phyloP scores from a whole-genome alignment of 2,888 invertebrate genomes.

The Scaptomyza reducta region DNA sequence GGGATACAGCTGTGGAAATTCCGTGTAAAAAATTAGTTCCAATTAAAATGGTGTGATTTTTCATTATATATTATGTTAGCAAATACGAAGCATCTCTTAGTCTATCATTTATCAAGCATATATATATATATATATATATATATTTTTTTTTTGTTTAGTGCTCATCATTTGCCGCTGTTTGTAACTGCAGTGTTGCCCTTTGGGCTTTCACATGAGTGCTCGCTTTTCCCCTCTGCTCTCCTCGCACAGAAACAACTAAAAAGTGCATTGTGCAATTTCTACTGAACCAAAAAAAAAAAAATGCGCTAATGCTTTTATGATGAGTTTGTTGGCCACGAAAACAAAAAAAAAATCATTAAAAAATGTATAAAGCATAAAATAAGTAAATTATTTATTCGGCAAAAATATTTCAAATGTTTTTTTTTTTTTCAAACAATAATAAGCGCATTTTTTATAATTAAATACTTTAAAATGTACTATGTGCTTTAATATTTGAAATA shows the following conservation, averaged over 20 bases:
- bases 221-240: not conserved
- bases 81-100: conserved; percentile 1
- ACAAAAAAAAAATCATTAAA: not conserved
- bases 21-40: not conserved
- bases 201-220: conserved; percentile 52
- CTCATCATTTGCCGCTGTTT: conserved; percentile 51
- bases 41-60: too few species aligned
- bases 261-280: conserved; percentile 42
- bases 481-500: not conserved
- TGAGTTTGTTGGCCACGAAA: conserved; percentile 34
- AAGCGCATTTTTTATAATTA: not conserved
- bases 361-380: conserved; percentile 12
- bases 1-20: not conserved
- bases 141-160: conserved; percentile 8
- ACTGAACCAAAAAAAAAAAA: conserved; percentile 35
- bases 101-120: conserved; percentile 4
- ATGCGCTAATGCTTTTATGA: conserved; percentile 67
- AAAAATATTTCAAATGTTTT: too few species aligned
- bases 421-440: not conserved
- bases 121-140: too few species aligned
- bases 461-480: not conserved
- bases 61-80: too few species aligned
- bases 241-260: not conserved
- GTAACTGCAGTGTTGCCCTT: conserved; percentile 47
- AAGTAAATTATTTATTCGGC: too few species aligned